These are phyloP conservation scores for Takifugu flavidus DNA, from an alignment of 2,113 vertebrate genomes.

Conservation along the genomic window DNA sequence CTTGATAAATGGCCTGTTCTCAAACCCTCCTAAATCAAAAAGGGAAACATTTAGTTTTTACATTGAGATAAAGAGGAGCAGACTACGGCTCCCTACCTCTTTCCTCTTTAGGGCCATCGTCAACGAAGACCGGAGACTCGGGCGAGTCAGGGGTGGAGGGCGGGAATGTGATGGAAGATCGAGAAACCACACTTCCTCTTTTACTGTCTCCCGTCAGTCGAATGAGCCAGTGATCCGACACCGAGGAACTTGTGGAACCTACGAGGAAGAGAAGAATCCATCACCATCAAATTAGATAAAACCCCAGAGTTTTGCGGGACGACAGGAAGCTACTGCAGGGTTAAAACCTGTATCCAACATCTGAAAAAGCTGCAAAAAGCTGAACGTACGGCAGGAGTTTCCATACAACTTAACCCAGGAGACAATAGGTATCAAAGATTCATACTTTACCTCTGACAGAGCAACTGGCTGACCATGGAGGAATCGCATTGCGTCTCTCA, in stretches of 20 bases:
- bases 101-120: conserved; percentile 55
- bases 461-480: conserved; percentile 82
- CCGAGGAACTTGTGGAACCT: conserved; percentile 83
- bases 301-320: no score
- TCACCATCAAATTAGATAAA: neutral
- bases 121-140: conserved; percentile 68
- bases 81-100: conserved; percentile 67
- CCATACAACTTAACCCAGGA: no score
- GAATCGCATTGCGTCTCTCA: conserved; percentile 84
- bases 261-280: neutral
- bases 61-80: neutral
- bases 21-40: conserved; percentile 69
- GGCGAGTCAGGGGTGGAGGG: conserved; percentile 66
- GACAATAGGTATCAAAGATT: no score
- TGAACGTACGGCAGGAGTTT: neutral
- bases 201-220: conserved; percentile 73
- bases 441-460: conserved; percentile 77
- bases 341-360: no score
- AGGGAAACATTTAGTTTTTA: conserved; percentile 6
- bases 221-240: conserved; percentile 86
- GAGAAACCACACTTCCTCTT: conserved; percentile 70
- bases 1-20: conserved; percentile 70
- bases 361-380: neutral
- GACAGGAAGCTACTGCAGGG: no score
- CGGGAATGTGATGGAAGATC: conserved; percentile 64